A percentile compares a stretch with the other conserved stretches of the same genome.
phyloP scores from a whole-genome alignment of 2,797 vertebrate species.

The Sus cebifrons region DNA sequence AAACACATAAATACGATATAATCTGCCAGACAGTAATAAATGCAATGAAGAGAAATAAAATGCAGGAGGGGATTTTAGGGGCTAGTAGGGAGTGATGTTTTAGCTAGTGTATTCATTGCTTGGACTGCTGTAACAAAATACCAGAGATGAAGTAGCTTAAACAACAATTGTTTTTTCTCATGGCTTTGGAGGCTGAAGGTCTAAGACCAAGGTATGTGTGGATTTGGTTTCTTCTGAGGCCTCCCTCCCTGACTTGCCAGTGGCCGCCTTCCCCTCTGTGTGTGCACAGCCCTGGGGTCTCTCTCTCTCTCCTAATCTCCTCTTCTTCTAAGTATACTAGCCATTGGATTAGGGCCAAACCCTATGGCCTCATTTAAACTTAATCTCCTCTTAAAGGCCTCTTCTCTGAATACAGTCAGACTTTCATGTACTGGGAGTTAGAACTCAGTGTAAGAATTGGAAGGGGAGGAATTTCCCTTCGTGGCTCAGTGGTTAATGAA shows the following conservation, averaged over 20 bases:
- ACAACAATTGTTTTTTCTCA: not conserved
- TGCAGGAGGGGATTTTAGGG: not conserved
- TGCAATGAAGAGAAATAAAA: not conserved
- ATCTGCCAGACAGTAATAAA: not conserved
- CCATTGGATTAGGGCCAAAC: not conserved
- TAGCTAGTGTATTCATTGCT: not conserved
- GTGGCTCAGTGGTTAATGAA: too few relatives aligned
- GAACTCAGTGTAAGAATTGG: not conserved
- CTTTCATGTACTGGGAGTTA: not conserved
- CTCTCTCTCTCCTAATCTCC: not conserved
- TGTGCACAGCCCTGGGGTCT: not conserved
- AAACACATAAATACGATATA: not conserved
- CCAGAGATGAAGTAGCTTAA: not conserved
- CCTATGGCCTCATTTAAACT: not conserved
- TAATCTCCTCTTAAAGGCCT: not conserved
- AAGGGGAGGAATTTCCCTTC: too few relatives aligned
- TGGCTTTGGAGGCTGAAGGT: not conserved
- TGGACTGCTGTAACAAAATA: not conserved
- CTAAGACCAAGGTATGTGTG: not conserved
- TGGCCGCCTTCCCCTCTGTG: not conserved
- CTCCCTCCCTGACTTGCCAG: not conserved
- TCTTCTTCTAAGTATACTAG: not conserved
- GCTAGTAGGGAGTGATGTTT: not conserved
- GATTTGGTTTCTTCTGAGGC: not conserved
- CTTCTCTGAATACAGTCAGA: not conserved